Evolutionary conservation across 2,113 vertebrate genomes (phyloP), one percentile per base, ranked within the genome.

Genomic region (Albula goreensis): DNA sequence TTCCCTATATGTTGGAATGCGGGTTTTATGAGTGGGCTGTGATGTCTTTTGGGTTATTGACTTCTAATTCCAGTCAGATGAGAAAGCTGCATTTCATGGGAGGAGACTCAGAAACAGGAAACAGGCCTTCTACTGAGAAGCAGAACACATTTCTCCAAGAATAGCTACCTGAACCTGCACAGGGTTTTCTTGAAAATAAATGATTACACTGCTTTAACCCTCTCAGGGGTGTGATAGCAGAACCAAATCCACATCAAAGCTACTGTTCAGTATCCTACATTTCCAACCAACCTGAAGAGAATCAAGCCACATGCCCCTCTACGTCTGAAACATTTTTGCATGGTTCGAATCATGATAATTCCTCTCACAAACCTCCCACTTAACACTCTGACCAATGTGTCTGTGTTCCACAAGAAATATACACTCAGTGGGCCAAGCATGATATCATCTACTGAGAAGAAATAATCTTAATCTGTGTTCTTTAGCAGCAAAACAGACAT

Each of bases 401-500:
- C 63, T 70, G 63, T 70, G 19, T n/a, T 70, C 63, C 22, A 70
- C 63, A 70, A n/a, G 22, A 70, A 70, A 70, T 15, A 70, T 5
- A 70, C 63, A 70, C 63, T n/a, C 19, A n/a, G 3, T n/a, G 22
- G 17, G 63, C 63, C 63, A 63, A 63, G 60, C 8, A 3, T 19
- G 17, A 63, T 63, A 70, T 17, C 63, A 5, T 7, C 63, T 70
- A 22, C 12, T 17, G 22, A 70, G 63, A n/a, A 70, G 31, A 41
- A 41, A 41, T 41, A 41, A 41, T 41, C 31, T 41, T 41, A 41
- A 41, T 41, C 31, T 41, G 53, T 9, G 53, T 12, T 80, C 5
- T 86, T 49, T 57, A 86, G 79, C 50, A 41, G 50, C 50, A 86
- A 80, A 74, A 41, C 31, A 41, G 74, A 66, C 84, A 77, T 1